phyloP scores from a whole-genome alignment of 1,140 invertebrate genomes.

The Gryllus bimaculatus region DNA sequence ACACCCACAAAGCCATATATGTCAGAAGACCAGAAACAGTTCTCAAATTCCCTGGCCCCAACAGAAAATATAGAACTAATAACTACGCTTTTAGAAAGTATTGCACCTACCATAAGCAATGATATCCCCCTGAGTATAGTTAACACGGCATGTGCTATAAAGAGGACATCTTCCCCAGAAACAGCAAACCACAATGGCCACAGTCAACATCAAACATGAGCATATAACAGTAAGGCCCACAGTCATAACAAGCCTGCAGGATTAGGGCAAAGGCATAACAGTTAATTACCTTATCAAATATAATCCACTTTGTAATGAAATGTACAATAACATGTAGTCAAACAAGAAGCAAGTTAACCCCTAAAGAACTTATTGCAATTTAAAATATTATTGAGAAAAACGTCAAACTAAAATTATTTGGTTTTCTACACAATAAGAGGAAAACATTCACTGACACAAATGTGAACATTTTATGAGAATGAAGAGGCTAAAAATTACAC shows the following conservation, averaged over 20 bases:
- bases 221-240: constrained; percentile 27
- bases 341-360: too few species aligned
- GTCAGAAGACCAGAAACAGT: too few species aligned
- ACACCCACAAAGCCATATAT: background rate
- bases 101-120: constrained; percentile 27
- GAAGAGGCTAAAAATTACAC: too few species aligned
- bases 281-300: too few species aligned
- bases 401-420: too few species aligned
- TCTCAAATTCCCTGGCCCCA: background rate
- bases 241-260: constrained; percentile 26
- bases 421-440: too few species aligned
- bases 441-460: too few species aligned
- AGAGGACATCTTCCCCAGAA: constrained; percentile 30
- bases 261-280: background rate
- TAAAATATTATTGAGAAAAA: too few species aligned
- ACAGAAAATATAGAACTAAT: background rate
- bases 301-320: too few species aligned
- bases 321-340: too few species aligned
- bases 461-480: too few species aligned
- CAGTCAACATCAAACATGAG: constrained; percentile 24
- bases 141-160: constrained; percentile 26
- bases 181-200: constrained; percentile 28
- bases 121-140: constrained; percentile 26
- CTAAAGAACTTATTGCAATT: too few species aligned
- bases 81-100: background rate